phyloP scores from a whole-genome alignment of 2,888 invertebrate species.

The Spatulosminthurus flaviceps region DNA sequence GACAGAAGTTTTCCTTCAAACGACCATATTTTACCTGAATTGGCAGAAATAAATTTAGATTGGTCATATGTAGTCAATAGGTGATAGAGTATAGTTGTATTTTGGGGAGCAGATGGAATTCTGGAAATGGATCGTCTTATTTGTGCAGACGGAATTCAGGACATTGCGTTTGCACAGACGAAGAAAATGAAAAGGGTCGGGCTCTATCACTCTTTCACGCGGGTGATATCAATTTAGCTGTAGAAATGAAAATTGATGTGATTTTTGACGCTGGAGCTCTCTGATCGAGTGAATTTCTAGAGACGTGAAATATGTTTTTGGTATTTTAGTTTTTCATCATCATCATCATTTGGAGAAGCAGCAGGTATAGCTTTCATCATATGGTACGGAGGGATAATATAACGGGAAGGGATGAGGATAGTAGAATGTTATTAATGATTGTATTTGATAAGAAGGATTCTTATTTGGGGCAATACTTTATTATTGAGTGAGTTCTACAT shows the following conservation, averaged over 20 bases:
- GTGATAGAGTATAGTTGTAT: neutral
- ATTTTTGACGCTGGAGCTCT: neutral
- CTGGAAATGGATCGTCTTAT: neutral
- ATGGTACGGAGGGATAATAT: no score
- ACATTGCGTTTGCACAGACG: neutral
- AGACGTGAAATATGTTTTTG: slow-evolving; percentile 4
- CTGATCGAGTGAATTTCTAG: neutral
- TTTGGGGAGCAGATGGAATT: neutral
- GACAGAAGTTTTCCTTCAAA: neutral
- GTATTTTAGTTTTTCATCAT: neutral
- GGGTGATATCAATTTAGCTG: slow-evolving; percentile 10
- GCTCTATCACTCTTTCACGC: no score
- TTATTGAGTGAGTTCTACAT: no score
- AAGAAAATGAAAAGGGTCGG: neutral
- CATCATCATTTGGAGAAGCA: no score
- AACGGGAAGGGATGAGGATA: slow-evolving; percentile 12
- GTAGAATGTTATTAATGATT: slow-evolving; percentile 3
- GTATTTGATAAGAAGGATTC: neutral
- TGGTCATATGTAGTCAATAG: neutral
- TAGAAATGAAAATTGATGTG: slow-evolving; percentile 18
- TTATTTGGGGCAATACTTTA: neutral
- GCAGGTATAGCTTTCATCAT: neutral
- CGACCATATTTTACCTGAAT: slow-evolving; percentile 1
- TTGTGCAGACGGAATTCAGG: slow-evolving; percentile 1
- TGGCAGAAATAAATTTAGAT: slow-evolving; percentile 2